Percentiles rank a stretch among this genome's conserved stretches.
Conservation (phyloP, 2,888 invertebrate genomes). For the Megastigmus dorsalis region DNA sequence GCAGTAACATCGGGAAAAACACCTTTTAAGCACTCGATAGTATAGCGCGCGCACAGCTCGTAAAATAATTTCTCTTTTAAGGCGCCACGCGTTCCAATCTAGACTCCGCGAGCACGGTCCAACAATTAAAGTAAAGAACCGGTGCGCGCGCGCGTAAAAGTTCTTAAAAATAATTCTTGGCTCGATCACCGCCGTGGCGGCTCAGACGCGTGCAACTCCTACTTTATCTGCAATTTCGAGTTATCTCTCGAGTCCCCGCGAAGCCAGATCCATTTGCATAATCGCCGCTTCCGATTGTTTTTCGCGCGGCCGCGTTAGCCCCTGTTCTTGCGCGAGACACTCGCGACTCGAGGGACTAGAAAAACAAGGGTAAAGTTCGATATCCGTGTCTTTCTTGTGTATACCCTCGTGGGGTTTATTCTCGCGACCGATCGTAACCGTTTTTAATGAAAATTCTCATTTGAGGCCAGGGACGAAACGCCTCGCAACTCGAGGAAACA, state of each 20-base stretch:
- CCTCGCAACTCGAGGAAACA: not conserved
- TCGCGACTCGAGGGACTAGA: too few species aligned
- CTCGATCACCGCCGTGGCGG: too few species aligned
- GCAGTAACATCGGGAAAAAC: too few species aligned
- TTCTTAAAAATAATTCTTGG: constrained; percentile 4
- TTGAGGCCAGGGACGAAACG: not conserved
- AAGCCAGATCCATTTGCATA: constrained; percentile 16
- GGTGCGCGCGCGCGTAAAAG: not conserved
- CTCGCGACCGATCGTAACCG: constrained; percentile 1
- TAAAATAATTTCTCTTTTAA: too few species aligned
- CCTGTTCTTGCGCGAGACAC: not conserved
- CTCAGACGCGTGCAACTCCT: too few species aligned
- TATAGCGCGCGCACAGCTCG: too few species aligned
- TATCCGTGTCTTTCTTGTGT: too few species aligned
- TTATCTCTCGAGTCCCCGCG: not conserved
- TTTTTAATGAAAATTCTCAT: constrained; percentile 21
- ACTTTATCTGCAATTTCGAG: not conserved
- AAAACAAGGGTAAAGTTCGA: not conserved
- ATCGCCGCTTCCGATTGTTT: constrained; percentile 36
- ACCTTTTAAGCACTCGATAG: too few species aligned
- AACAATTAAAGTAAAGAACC: constrained; percentile 7
- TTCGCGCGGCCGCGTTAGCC: not conserved
- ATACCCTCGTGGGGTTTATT: too few species aligned
- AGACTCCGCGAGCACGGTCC: too few species aligned
- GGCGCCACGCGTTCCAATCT: too few species aligned